A percentile compares a stretch with the other conserved stretches of the same genome.
phyloP scores from a whole-genome alignment of 2,888 invertebrate species.

The Rhorus exstirpatorius region DNA sequence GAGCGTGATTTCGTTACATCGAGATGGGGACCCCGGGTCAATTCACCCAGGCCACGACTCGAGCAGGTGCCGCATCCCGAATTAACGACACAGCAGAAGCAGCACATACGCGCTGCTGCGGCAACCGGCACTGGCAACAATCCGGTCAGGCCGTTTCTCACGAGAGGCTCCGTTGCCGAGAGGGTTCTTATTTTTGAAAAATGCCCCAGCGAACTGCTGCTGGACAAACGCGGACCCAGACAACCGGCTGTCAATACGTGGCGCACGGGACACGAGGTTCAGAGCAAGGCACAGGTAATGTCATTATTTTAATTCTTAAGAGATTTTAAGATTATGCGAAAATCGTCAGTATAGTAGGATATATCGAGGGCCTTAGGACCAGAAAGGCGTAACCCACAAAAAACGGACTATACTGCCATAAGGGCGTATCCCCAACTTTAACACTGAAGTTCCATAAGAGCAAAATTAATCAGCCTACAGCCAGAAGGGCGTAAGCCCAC shows the following conservation, averaged over 20 bases:
- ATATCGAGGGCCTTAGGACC: too few species aligned
- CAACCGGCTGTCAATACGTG: conserved; percentile 87
- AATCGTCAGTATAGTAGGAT: too few species aligned
- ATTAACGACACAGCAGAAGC: conserved; percentile 88
- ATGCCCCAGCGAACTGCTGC: conserved; percentile 93
- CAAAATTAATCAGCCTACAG: too few species aligned
- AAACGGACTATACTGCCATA: too few species aligned
- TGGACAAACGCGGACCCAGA: conserved; percentile 89
- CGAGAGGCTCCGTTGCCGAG: conserved; percentile 96
- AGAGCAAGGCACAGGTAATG: conserved; percentile 87
- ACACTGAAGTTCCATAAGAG: too few species aligned
- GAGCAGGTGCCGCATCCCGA: conserved; percentile 90
- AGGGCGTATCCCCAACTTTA: too few species aligned
- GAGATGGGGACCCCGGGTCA: conserved; percentile 86
- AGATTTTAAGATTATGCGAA: too few species aligned
- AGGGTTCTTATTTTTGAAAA: conserved; percentile 96
- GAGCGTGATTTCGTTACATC: conserved; percentile 78
- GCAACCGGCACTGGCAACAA: conserved; percentile 87
- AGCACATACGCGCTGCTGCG: conserved; percentile 86
- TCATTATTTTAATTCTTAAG: conserved; percentile 3
- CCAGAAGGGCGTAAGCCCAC: too few species aligned
- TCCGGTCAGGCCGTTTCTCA: conserved; percentile 94
- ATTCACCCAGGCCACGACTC: conserved; percentile 80
- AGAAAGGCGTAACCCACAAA: too few species aligned
- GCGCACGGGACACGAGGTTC: conserved; percentile 85